phyloP scores from a whole-genome alignment of 1,140 invertebrate genomes.

The Dendroctonus valens region DNA sequence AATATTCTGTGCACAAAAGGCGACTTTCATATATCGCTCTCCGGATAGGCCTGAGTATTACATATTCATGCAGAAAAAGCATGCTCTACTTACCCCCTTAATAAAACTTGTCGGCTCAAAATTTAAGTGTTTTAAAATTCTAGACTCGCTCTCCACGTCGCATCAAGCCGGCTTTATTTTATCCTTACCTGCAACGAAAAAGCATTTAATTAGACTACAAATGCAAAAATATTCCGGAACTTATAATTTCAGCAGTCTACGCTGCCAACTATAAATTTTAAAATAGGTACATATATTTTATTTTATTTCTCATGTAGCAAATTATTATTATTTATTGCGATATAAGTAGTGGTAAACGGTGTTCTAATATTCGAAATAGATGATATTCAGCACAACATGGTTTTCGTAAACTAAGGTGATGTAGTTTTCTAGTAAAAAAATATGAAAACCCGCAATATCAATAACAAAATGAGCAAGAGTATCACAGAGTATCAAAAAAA shows the following conservation, averaged over 20 bases:
- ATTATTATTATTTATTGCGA: too few relatives aligned
- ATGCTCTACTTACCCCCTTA: slow-evolving; percentile 7
- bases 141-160: background rate
- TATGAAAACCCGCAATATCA: too few relatives aligned
- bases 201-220: slow-evolving; percentile 18
- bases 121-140: slow-evolving; percentile 14
- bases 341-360: too few relatives aligned
- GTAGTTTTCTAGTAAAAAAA: too few relatives aligned
- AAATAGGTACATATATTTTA: background rate
- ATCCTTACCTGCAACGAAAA: slow-evolving; percentile 18
- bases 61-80: too few relatives aligned
- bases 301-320: too few relatives aligned
- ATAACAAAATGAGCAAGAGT: too few relatives aligned
- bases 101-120: slow-evolving; percentile 6
- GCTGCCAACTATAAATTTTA: background rate
- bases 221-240: slow-evolving; percentile 12
- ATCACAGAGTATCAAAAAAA: too few relatives aligned
- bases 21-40: background rate
- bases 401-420: too few relatives aligned
- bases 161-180: slow-evolving; percentile 5
- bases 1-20: too few relatives aligned
- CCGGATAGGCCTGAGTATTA: background rate
- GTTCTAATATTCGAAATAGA: too few relatives aligned
- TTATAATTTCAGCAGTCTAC: background rate
- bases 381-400: too few relatives aligned